These are phyloP conservation scores for Pseudotriccus pelzelni DNA, from an alignment of 2,797 vertebrate genomes.

Conservation along the genomic window DNA sequence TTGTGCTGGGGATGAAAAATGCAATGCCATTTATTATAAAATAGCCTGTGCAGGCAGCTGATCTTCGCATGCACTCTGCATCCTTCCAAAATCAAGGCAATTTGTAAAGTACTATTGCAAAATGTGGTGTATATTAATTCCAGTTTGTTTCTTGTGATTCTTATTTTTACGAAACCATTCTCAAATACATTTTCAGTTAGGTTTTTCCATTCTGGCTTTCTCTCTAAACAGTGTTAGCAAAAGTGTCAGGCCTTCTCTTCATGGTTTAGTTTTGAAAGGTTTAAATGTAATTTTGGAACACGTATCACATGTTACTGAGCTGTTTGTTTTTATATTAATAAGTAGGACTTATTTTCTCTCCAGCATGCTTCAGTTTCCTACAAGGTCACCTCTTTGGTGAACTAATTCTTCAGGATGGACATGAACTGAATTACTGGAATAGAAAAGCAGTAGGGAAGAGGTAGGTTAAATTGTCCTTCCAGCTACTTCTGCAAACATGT, in stretches of 20 bases:
- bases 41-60: not conserved
- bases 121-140: not conserved
- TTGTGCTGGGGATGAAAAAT: not conserved
- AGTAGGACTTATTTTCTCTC: not conserved
- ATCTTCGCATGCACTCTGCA: not conserved
- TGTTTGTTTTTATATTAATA: not conserved
- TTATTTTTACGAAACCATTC: not conserved
- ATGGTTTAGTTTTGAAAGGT: not conserved
- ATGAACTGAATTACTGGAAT: not conserved
- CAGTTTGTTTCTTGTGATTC: not conserved
- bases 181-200: constrained; percentile 5
- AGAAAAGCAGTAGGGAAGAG: not conserved
- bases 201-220: not conserved
- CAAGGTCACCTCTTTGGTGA: not conserved
- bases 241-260: not conserved
- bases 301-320: not conserved
- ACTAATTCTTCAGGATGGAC: not conserved
- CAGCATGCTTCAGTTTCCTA: not conserved
- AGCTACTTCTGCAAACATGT: not conserved
- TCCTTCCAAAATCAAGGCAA: not conserved
- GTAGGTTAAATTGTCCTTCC: not conserved
- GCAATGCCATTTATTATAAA: not conserved
- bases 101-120: not conserved
- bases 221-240: not conserved
- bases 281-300: not conserved